Evolutionary conservation across 2,797 vertebrate genomes (phyloP), one percentile per base, ranked within the genome.

Genomic region (Australoheros facetus): DNA sequence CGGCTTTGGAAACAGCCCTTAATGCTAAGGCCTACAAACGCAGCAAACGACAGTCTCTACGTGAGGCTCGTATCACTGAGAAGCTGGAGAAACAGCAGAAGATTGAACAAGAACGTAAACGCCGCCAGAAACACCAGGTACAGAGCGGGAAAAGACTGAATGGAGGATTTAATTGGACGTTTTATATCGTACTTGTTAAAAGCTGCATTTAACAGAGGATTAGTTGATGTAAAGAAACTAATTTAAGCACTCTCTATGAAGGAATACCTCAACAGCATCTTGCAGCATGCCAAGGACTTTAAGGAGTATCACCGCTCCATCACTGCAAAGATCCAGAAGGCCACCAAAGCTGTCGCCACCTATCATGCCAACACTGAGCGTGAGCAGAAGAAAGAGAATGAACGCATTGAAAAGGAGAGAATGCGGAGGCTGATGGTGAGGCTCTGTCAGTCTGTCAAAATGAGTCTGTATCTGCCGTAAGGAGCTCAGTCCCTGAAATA

Each of bases 81-180:
- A 99, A 99, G 91, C 96, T 99, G 37, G 98, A 99, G 94, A 99
- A 99, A 62, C 98, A 99, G 91, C 98, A 99, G 94, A 99, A 99
- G 96, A 99, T 99, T 0, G 98, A 99, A 87, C 98, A 99, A 87
- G 98, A 99, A 70, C 94, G 98, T 4, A 99, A 99, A 74, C 97
- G 98, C 1, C 91, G 98, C 1, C 98, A 99, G 95, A 99, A 99
- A 85, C 98, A 99, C 90, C 98, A 99, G 97, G 98, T 98, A 85
- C 23, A 2, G 1, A 0, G 0, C 2, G n/a, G 2, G 19, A 19
- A 6, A 21, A 6, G n/a, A 17, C 48, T 21, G 17, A 48, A 7
- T 23, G 28, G 13, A n/a, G 1, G 0, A 69, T 30, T 32, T 51
- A 30, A 51, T 69, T 48, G 42, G 42, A 30, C 51, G 26, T 69